Conservation (phyloP, 2,113 vertebrate genomes). For the Peucedramus taeniatus region DNA sequence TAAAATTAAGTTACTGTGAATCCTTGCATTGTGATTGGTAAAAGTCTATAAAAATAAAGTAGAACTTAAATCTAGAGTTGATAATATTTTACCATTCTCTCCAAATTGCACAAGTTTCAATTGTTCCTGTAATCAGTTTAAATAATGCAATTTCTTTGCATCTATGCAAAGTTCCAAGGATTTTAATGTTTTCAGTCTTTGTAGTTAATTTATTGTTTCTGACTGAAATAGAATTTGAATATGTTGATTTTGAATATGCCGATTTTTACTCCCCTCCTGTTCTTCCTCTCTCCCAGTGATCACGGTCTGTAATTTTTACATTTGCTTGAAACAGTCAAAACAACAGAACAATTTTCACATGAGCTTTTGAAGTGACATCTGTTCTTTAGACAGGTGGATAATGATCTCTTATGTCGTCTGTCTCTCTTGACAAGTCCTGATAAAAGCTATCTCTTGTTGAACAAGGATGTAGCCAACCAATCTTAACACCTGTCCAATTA, state of each 20-base stretch:
- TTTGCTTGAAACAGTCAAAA: conserved; percentile 5
- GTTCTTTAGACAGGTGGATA: conserved; percentile 20
- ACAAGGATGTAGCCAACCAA: neutral
- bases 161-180: neutral
- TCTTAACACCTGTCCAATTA: neutral
- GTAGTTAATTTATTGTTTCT: neutral
- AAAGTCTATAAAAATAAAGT: neutral
- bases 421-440: neutral
- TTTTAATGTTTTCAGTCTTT: neutral
- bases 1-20: neutral
- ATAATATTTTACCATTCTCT: neutral
- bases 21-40: neutral
- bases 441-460: neutral
- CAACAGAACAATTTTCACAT: neutral
- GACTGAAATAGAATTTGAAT: neutral
- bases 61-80: neutral
- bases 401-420: neutral
- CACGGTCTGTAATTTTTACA: neutral
- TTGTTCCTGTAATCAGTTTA: neutral
- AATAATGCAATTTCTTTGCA: neutral
- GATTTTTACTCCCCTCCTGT: neutral
- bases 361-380: conserved; percentile 3
- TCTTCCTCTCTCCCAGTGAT: neutral
- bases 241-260: neutral
- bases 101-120: neutral